Percentiles rank a stretch among this genome's conserved stretches.
Evolutionary conservation across 2,113 vertebrate species (phyloP).

Genomic region (Struthidea cinerea): DNA sequence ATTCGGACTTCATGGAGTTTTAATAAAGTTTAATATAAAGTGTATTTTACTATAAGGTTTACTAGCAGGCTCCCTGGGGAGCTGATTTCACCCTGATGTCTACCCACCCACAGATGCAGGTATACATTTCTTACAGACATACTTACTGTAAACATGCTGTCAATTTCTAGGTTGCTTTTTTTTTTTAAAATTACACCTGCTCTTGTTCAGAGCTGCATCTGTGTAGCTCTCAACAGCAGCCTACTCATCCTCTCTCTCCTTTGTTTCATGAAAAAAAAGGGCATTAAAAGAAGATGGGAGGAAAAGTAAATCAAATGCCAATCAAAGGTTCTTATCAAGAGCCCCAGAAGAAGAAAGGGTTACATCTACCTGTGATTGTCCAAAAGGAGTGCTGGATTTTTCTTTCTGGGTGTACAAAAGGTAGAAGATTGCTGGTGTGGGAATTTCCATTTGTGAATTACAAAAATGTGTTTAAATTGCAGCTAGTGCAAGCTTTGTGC

Average conservation of each 20-base stretch:
- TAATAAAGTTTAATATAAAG: neutral
- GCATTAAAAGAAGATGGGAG: neutral
- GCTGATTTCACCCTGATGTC: neutral
- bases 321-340: neutral
- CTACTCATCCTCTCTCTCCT: neutral
- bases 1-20: neutral
- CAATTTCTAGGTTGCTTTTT: neutral
- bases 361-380: neutral
- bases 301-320: neutral
- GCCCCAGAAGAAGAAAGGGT: neutral
- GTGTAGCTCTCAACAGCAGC: neutral
- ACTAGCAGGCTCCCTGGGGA: neutral
- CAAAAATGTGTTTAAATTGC: neutral
- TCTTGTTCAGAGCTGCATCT: neutral
- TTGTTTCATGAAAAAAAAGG: neutral
- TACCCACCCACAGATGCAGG: neutral
- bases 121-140: neutral
- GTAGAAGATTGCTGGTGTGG: neutral
- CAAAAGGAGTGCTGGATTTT: neutral
- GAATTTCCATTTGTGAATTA: neutral
- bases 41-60: neutral
- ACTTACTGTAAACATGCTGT: neutral
- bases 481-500: neutral
- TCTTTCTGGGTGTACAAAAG: neutral
- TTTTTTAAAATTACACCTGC: neutral